Evolutionary conservation across 2,888 invertebrate species (phyloP).

Genomic region (Tupiocoris notatus): DNA sequence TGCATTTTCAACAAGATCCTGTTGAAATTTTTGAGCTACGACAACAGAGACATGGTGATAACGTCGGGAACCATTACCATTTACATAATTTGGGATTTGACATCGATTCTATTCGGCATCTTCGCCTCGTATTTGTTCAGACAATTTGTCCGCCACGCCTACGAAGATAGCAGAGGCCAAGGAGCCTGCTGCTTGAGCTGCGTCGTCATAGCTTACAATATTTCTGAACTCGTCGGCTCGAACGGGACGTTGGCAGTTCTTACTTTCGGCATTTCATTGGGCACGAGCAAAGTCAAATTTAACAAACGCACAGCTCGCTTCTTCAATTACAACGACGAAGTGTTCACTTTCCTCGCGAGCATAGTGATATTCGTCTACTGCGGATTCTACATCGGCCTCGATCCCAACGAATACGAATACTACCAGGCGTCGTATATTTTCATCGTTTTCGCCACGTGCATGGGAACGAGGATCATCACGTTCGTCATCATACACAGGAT

Average conservation of each 20-base stretch:
- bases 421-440: slow-evolving; percentile 17
- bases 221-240: slow-evolving; percentile 1
- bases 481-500: slow-evolving; percentile 14
- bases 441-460: slow-evolving; percentile 11
- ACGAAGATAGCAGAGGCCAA: slow-evolving; percentile 17
- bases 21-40: not conserved
- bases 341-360: not conserved
- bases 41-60: not conserved
- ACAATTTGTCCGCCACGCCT: slow-evolving; percentile 15
- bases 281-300: slow-evolving; percentile 32
- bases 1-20: not conserved
- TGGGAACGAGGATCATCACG: slow-evolving; percentile 7
- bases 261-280: slow-evolving; percentile 18
- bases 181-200: not conserved
- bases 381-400: slow-evolving; percentile 4
- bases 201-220: not conserved
- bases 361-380: slow-evolving; percentile 4
- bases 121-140: slow-evolving; percentile 7
- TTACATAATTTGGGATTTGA: not conserved
- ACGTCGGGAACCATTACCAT: not conserved
- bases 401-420: not conserved
- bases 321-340: slow-evolving; percentile 8
- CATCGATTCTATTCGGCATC: slow-evolving; percentile 5
- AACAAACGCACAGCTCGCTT: slow-evolving; percentile 8
- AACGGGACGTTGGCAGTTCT: slow-evolving; percentile 12